Percentiles rank a stretch among this genome's conserved stretches.
phyloP scores from a whole-genome alignment of 2,797 vertebrate genomes.

The Lepilemur septentrionalis region DNA sequence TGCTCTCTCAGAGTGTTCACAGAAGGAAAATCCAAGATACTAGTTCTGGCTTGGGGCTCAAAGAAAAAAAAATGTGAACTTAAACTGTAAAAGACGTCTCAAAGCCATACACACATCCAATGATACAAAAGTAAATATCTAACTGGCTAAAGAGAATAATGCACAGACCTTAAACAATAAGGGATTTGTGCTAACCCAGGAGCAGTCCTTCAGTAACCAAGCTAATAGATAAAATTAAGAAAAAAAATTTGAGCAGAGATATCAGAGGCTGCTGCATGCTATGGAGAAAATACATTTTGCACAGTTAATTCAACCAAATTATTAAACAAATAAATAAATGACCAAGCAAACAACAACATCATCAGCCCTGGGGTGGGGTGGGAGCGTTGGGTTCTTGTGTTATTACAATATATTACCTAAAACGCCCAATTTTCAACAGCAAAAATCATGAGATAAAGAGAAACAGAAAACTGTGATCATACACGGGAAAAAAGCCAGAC shows the following conservation, averaged over 20 bases:
- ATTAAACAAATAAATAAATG: neutral
- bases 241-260: neutral
- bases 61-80: neutral
- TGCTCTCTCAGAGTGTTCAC: neutral
- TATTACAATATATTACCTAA: neutral
- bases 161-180: neutral
- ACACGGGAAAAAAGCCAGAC: neutral
- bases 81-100: neutral
- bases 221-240: neutral
- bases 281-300: neutral
- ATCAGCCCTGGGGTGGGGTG: neutral
- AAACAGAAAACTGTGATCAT: neutral
- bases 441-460: neutral
- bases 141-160: neutral
- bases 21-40: neutral
- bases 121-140: neutral
- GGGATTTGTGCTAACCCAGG: neutral
- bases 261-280: neutral
- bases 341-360: neutral
- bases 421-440: neutral
- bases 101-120: neutral
- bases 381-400: neutral
- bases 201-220: neutral
- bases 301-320: neutral
- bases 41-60: neutral